Evolutionary conservation across 2,888 invertebrate genomes (phyloP), one percentile per base, ranked within the genome.

Genomic region (Apamea epomidion): DNA sequence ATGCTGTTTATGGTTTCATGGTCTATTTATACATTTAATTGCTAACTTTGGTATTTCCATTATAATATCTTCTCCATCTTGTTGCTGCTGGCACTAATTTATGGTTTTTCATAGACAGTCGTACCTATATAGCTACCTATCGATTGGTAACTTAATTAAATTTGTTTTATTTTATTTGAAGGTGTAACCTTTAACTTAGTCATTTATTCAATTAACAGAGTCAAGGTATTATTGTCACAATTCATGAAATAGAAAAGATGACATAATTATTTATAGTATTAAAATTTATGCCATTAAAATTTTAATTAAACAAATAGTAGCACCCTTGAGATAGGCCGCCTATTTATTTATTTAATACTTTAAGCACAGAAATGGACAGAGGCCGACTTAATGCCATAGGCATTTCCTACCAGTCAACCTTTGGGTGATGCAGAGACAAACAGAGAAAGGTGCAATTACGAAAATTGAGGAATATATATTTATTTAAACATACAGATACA

Each of bases 1-100:
- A 73, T 42, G 48, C 48, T 64, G 60, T 70, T 82, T 73, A 85
- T 78, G n/a, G 68, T 62, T 29, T 60, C 51, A 32, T n/a, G 37
- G 64, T 60, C 10, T 29, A 74, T 62, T 71, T 54, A 71, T 74
- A 68, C 10, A 0, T 74, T 85, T 82, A 77, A 81, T 78, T 82
- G n/a, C 65, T 45, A 72, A 29, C 7, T 37, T 29, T 21, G 62
- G 32, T 67, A 58, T 76, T 54, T 67, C 54, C 29, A 76, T 67
- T 84, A 75, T 65, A 32, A 73, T 76, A 65, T 73, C 14, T 69
- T 29, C 71, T 68, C n/a, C n/a, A 6, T 70, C 54, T 58, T 83
- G n/a, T 60, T 82, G 14, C 48, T 64, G 42, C 67, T 62, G 68
- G 37, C n/a, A 62, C 1, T 37, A 78, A 83, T 82, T 83, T 68